phyloP scores from a whole-genome alignment of 2,113 vertebrate genomes.

The Nothocercus nigrocapillus region DNA sequence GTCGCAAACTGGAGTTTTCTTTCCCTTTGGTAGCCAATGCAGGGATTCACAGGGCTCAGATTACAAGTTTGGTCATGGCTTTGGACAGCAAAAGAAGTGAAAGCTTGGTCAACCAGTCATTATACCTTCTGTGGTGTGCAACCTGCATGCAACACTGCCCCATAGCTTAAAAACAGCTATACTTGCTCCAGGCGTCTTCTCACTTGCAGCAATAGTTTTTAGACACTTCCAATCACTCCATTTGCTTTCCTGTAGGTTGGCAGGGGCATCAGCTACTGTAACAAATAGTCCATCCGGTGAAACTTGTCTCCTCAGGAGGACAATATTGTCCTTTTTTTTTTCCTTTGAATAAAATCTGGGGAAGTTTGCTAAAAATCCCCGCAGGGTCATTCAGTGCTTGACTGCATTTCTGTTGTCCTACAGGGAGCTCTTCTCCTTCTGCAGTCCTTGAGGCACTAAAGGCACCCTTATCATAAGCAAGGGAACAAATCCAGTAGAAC shows the following conservation, averaged over 20 bases:
- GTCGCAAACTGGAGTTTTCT: not conserved
- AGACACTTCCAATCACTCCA: conserved; percentile 48
- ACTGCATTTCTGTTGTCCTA: not conserved
- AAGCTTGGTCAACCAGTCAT: not conserved
- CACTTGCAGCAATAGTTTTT: conserved; percentile 30
- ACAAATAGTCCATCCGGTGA: conserved; percentile 24
- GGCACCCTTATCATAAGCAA: not conserved
- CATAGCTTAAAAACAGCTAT: conserved; percentile 45
- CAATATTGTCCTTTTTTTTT: not conserved
- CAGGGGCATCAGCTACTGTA: conserved; percentile 33
- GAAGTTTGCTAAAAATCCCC: not conserved
- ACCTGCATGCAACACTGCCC: not conserved
- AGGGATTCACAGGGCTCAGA: not conserved
- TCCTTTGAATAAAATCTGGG: not conserved
- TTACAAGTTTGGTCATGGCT: not conserved
- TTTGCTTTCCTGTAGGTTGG: conserved; percentile 41
- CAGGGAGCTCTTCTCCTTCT: not conserved
- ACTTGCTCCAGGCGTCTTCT: conserved; percentile 36
- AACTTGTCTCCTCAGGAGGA: conserved; percentile 41
- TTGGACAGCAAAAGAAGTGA: not conserved
- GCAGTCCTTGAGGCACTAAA: rapidly evolving
- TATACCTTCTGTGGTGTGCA: not conserved
- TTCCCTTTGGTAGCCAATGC: not conserved
- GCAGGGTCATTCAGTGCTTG: not conserved
- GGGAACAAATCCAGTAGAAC: not conserved